phyloP scores from a whole-genome alignment of 2,113 vertebrate species.

The Tylochromis polylepis region DNA sequence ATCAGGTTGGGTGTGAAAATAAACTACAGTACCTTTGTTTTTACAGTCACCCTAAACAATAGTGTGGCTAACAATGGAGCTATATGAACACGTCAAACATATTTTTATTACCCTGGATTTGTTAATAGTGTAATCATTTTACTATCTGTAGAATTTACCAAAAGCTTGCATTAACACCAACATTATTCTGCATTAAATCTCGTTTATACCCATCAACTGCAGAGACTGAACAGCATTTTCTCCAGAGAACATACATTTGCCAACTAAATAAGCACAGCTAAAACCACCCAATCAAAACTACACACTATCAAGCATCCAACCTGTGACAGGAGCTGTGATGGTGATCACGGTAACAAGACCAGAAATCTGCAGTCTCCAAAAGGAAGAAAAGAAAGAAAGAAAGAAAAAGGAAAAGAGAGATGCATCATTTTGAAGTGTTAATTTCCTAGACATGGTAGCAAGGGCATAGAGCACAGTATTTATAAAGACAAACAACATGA shows the following conservation, averaged over 20 bases:
- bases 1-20: neutral
- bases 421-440: constrained; percentile 65
- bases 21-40: neutral
- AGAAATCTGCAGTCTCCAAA: constrained; percentile 20
- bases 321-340: constrained; percentile 41
- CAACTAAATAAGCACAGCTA: constrained; percentile 32
- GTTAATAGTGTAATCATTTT: neutral
- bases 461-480: constrained; percentile 59
- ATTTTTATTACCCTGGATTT: neutral
- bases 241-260: constrained; percentile 14
- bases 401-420: constrained; percentile 14
- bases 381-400: neutral
- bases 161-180: neutral
- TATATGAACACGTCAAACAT: neutral
- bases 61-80: neutral
- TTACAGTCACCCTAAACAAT: neutral
- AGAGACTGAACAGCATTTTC: neutral
- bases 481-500: constrained; percentile 60
- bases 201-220: neutral
- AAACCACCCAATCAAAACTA: constrained; percentile 41
- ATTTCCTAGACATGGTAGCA: constrained; percentile 62
- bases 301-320: constrained; percentile 11
- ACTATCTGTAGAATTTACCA: neutral
- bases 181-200: neutral
- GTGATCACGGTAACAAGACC: constrained; percentile 57